phyloP scores from a whole-genome alignment of 2,797 vertebrate species.

The Chelon labrosus region DNA sequence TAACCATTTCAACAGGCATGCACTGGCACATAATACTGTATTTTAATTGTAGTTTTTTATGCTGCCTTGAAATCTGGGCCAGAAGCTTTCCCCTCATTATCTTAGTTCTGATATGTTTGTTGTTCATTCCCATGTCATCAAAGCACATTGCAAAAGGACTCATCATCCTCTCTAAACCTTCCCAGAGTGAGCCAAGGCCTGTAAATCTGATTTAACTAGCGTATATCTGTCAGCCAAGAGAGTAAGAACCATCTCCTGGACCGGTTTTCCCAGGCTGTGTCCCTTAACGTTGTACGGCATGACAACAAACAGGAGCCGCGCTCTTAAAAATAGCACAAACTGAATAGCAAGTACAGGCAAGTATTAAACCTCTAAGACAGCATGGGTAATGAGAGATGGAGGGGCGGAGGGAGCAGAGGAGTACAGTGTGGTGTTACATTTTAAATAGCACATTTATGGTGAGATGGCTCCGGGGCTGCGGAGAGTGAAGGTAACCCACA shows the following conservation, averaged over 20 bases:
- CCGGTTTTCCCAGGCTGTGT: conserved; percentile 48
- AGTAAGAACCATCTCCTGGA: conserved; percentile 45
- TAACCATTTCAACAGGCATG: conserved; percentile 59
- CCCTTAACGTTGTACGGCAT: conserved; percentile 43
- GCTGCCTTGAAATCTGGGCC: conserved; percentile 64
- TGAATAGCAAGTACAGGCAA: conserved; percentile 77
- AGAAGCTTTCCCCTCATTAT: conserved; percentile 64
- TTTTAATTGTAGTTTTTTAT: conserved; percentile 62
- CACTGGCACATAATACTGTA: conserved; percentile 53
- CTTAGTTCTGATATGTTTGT: conserved; percentile 58
- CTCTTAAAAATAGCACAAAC: conserved; percentile 70
- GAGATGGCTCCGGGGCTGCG: conserved; percentile 75
- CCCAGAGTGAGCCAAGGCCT: conserved; percentile 46
- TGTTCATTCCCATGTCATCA: conserved; percentile 65
- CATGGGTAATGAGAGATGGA: conserved; percentile 61
- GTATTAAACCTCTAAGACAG: conserved; percentile 75
- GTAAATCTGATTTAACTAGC: conserved; percentile 69
- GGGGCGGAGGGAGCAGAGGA: conserved; percentile 37
- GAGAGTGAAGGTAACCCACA: conserved; percentile 68
- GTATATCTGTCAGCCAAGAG: conserved; percentile 59
- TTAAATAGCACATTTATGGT: conserved; percentile 80
- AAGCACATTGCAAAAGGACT: conserved; percentile 54
- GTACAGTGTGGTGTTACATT: conserved; percentile 70
- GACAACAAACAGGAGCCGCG: conserved; percentile 53
- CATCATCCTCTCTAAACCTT: conserved; percentile 54